phyloP scores from a whole-genome alignment of 2,888 invertebrate genomes.

The Cheilosia variabilis region DNA sequence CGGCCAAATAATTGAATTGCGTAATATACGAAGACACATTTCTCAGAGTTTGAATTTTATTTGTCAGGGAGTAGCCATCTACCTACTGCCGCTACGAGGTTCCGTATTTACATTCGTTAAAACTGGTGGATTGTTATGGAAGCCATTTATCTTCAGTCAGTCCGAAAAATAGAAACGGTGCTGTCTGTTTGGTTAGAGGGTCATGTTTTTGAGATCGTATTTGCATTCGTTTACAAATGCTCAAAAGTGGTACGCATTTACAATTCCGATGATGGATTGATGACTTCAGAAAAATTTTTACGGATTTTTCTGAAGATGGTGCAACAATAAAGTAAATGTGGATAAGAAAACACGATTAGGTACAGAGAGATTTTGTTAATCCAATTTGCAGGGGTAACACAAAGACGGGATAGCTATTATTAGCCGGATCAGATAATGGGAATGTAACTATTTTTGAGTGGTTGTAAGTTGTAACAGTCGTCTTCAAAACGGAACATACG shows the following conservation, averaged over 20 bases:
- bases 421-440: too few species aligned
- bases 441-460: not conserved
- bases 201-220: slow-evolving; percentile 1
- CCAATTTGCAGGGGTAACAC: not conserved
- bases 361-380: not conserved
- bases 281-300: slow-evolving; percentile 8
- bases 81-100: not conserved
- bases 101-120: slow-evolving; percentile 4
- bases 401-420: too few species aligned
- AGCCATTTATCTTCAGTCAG: slow-evolving; percentile 9
- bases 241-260: slow-evolving; percentile 47
- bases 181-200: not conserved
- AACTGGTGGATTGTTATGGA: slow-evolving; percentile 10
- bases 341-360: not conserved
- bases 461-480: not conserved
- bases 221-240: slow-evolving; percentile 40
- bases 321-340: not conserved
- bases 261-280: slow-evolving; percentile 45
- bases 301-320: too few species aligned
- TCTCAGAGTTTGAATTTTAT: not conserved
- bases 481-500: too few species aligned
- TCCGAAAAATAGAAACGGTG: not conserved
- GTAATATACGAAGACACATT: slow-evolving; percentile 13
- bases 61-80: not conserved
- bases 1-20: slow-evolving; percentile 33